These are phyloP conservation scores for Phrynocephalus versicolor DNA, from an alignment of 2,113 vertebrate genomes.

Conservation along the genomic window DNA sequence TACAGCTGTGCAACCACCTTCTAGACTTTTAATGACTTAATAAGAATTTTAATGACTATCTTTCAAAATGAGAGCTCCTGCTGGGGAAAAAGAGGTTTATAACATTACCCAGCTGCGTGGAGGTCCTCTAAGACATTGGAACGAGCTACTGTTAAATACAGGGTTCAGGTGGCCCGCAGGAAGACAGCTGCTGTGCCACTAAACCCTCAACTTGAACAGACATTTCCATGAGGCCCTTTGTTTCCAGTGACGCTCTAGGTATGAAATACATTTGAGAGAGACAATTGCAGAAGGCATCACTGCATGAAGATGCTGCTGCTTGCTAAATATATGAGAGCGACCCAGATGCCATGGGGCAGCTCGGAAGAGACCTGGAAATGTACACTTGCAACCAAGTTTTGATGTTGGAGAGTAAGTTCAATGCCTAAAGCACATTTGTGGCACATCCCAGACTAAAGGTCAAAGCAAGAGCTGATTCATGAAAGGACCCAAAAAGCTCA, in stretches of 20 bases:
- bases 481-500: not conserved
- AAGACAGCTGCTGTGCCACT: rapidly evolving
- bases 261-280: not conserved
- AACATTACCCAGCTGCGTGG: conserved; percentile 38
- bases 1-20: conserved; percentile 33
- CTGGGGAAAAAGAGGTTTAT: conserved; percentile 49
- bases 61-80: conserved; percentile 53
- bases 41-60: conserved; percentile 57
- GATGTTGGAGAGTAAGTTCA: not conserved
- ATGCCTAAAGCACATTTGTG: not conserved
- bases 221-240: not conserved
- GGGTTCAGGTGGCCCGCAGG: not conserved
- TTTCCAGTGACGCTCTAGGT: not conserved
- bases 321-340: rapidly evolving
- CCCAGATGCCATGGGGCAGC: not conserved
- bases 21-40: conserved; percentile 55
- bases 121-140: conserved; percentile 21
- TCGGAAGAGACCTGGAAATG: not conserved
- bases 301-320: not conserved
- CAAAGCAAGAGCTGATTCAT: not conserved
- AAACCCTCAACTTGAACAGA: rapidly evolving
- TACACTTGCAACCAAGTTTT: not conserved
- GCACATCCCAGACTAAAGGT: not conserved
- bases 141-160: not conserved
- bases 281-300: not conserved